Percentiles rank a stretch among this genome's conserved stretches.
Evolutionary conservation across 1,140 invertebrate species (phyloP).

Genomic region (Stegodyphus dumicola): DNA sequence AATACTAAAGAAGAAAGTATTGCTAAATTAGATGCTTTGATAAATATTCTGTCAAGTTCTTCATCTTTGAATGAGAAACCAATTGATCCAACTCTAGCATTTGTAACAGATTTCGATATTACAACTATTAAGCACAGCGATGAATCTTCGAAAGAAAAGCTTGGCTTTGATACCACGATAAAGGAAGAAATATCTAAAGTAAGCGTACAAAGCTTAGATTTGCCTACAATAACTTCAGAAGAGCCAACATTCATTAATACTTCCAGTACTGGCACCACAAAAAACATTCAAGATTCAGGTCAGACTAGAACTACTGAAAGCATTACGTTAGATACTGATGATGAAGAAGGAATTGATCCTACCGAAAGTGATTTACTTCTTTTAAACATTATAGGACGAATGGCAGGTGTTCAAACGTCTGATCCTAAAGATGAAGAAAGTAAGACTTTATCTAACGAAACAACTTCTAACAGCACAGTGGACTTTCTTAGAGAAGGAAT

Average conservation of each 20-base stretch:
- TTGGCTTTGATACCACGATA: not conserved
- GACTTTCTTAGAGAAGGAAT: no score
- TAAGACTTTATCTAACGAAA: not conserved
- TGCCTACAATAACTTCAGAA: not conserved
- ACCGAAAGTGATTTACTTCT: not conserved
- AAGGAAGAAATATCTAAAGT: not conserved
- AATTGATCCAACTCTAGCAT: constrained; percentile 14
- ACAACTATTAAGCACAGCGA: not conserved
- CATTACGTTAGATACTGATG: not conserved
- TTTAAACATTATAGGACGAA: constrained; percentile 16
- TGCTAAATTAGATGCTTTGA: constrained; percentile 20
- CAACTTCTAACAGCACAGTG: not conserved
- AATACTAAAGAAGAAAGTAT: not conserved
- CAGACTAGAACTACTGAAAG: no score
- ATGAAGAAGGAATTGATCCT: no score
- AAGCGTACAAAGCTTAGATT: not conserved
- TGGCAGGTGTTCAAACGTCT: not conserved
- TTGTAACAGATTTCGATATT: not conserved
- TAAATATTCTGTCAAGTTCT: constrained; percentile 24
- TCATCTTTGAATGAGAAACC: not conserved
- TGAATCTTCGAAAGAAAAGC: not conserved
- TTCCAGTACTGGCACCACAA: no score
- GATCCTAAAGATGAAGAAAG: not conserved
- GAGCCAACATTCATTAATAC: not conserved
- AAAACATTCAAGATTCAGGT: no score